These are phyloP conservation scores for Ridgeia piscesae DNA, from an alignment of 1,140 invertebrate genomes.

Conservation along the genomic window DNA sequence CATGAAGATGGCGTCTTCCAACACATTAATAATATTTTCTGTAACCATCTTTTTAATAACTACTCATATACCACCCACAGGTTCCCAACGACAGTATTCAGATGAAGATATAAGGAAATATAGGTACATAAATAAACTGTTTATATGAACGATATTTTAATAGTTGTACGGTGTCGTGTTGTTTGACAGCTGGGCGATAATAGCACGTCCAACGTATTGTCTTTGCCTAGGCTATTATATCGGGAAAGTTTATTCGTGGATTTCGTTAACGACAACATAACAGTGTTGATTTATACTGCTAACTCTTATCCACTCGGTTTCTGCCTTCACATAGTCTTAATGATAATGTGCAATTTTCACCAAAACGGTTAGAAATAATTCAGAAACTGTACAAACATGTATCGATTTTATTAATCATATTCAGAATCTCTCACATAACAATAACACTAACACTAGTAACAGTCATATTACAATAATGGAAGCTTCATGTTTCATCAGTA, in stretches of 20 bases:
- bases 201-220: not conserved
- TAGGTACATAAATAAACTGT: not conserved
- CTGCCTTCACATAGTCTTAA: too few relatives aligned
- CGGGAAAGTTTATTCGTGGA: not conserved
- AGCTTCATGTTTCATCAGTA: too few relatives aligned
- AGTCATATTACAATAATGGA: too few relatives aligned
- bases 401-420: too few relatives aligned
- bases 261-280: not conserved
- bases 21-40: not conserved
- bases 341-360: too few relatives aligned
- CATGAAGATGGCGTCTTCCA: not conserved
- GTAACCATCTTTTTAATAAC: not conserved
- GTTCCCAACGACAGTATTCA: not conserved
- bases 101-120: not conserved
- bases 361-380: too few relatives aligned
- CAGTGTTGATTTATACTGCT: too few relatives aligned
- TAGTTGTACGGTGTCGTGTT: not conserved
- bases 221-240: not conserved
- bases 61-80: not conserved
- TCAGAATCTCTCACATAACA: too few relatives aligned
- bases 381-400: too few relatives aligned
- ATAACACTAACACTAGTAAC: too few relatives aligned
- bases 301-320: too few relatives aligned
- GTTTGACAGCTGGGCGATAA: not conserved
- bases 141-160: not conserved